phyloP scores from a whole-genome alignment of 2,797 vertebrate genomes.

The Loriculus beryllinus region DNA sequence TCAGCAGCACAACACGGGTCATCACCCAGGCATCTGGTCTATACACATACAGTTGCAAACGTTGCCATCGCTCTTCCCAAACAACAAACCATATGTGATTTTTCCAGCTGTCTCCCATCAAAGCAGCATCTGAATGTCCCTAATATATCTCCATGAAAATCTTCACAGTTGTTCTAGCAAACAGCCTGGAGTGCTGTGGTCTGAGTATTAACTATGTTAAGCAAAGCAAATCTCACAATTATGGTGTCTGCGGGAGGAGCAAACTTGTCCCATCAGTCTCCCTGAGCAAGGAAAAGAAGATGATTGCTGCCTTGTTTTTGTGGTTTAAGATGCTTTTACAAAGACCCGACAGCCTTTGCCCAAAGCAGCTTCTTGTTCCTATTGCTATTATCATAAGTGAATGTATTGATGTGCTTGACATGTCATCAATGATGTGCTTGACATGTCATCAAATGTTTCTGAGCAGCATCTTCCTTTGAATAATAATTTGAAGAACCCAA shows the following conservation, averaged over 20 bases:
- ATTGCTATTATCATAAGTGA: not conserved
- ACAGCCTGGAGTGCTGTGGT: not conserved
- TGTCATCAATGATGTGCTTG: not conserved
- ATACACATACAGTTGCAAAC: fast-evolving
- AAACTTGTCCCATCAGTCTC: slow-evolving; percentile 18
- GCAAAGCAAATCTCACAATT: slow-evolving; percentile 42
- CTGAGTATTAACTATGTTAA: slow-evolving; percentile 50
- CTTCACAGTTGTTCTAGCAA: slow-evolving; percentile 25
- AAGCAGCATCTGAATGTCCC: not conserved
- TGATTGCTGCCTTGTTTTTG: not conserved
- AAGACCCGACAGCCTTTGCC: not conserved
- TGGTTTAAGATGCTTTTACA: not conserved
- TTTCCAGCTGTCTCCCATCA: not conserved
- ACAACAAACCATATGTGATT: not conserved
- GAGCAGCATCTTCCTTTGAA: not conserved
- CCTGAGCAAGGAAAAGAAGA: not conserved
- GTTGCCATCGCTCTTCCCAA: not conserved
- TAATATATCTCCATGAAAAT: slow-evolving; percentile 34
- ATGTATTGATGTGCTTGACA: not conserved
- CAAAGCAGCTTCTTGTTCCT: slow-evolving; percentile 11
- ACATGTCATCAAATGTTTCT: not conserved
- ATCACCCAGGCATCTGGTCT: not conserved
- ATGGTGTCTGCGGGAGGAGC: slow-evolving; percentile 7
- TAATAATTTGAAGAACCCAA: not conserved
- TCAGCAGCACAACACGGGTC: not conserved